Evolutionary conservation across 2,888 invertebrate genomes (phyloP).

Genomic region (Limnephilus lunatus): DNA sequence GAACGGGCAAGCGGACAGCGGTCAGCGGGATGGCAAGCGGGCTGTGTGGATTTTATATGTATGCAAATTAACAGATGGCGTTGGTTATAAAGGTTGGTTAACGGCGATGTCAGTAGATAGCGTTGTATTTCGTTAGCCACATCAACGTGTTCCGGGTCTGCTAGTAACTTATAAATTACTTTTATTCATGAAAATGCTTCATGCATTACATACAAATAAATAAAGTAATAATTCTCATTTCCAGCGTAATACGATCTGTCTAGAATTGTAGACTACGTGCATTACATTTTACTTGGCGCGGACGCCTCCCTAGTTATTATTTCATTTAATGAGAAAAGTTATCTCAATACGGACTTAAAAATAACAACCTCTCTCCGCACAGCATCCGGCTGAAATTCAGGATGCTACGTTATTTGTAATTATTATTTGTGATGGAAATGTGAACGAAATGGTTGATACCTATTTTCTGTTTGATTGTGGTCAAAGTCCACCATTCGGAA

Average conservation of each 20-base stretch:
- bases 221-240: neutral
- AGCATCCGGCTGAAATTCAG: conserved; percentile 26
- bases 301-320: conserved; percentile 38
- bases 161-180: neutral
- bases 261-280: neutral
- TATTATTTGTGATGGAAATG: neutral
- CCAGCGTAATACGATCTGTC: neutral
- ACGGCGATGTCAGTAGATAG: too few relatives aligned
- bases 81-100: too few relatives aligned
- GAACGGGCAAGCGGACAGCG: too few relatives aligned
- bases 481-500: too few relatives aligned
- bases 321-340: conserved; percentile 53
- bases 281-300: neutral
- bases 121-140: too few relatives aligned
- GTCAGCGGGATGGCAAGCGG: too few relatives aligned
- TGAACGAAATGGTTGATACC: too few relatives aligned
- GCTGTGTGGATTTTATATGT: too few relatives aligned
- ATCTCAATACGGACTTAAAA: conserved; percentile 46
- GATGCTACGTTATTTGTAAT: conserved; percentile 14
- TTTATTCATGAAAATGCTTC: neutral
- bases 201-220: neutral
- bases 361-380: conserved; percentile 13
- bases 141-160: too few relatives aligned
- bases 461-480: too few relatives aligned
- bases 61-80: too few relatives aligned